A percentile compares a stretch with the other conserved stretches of the same genome.
Evolutionary conservation across 1,140 invertebrate genomes (phyloP).

Genomic region (Chironomus tepperi): DNA sequence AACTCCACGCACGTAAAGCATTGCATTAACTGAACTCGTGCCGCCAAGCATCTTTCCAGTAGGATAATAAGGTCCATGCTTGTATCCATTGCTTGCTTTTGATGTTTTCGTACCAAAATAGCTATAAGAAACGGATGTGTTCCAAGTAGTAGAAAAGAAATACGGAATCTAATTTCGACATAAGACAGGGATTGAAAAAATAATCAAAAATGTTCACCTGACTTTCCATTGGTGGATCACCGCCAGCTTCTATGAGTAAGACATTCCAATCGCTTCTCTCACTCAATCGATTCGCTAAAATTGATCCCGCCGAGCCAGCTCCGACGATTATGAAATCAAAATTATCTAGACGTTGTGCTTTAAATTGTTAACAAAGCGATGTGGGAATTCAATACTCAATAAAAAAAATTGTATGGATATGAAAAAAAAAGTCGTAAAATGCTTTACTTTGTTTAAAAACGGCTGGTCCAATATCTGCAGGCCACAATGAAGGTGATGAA

Average conservation of each 20-base stretch:
- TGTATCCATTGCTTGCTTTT: neutral
- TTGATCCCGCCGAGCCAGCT: conserved; percentile 51
- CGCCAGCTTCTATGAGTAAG: conserved; percentile 42
- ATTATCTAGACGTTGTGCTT: conserved; percentile 11
- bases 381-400: too few species aligned
- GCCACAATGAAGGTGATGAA: conserved; percentile 43
- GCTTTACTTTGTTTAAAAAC: conserved; percentile 29
- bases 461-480: conserved; percentile 41
- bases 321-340: conserved; percentile 51
- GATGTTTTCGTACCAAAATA: neutral
- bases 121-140: neutral
- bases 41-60: conserved; percentile 46
- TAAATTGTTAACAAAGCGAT: too few species aligned
- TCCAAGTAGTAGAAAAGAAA: neutral
- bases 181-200: neutral
- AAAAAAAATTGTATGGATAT: neutral
- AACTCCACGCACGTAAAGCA: conserved; percentile 47
- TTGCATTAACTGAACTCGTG: conserved; percentile 45
- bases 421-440: too few species aligned
- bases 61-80: conserved; percentile 36
- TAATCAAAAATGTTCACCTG: neutral
- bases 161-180: neutral
- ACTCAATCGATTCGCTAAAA: conserved; percentile 40
- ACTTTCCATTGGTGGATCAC: neutral
- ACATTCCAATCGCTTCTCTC: conserved; percentile 35